Evolutionary conservation across 2,888 invertebrate species (phyloP).

Genomic region (Trichopria drosophilae): DNA sequence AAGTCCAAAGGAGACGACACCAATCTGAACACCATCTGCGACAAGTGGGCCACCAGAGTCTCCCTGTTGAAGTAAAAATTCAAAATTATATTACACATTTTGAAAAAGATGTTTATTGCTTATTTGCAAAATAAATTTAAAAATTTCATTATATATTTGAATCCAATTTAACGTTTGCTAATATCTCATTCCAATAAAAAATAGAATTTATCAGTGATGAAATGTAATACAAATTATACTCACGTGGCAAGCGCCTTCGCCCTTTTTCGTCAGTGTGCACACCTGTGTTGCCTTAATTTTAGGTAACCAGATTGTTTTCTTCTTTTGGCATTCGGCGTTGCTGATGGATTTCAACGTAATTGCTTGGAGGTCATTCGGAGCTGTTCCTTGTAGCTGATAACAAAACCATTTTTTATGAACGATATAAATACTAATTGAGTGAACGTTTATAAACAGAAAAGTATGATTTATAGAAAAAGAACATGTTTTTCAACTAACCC

Average conservation of each 20-base stretch:
- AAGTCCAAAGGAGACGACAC: constrained; percentile 24
- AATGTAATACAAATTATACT: no score
- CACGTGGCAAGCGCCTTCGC: constrained; percentile 52
- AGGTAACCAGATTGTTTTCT: no score
- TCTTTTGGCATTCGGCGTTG: no score
- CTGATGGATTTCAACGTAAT: no score
- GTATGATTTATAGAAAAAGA: not conserved
- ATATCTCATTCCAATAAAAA: not conserved
- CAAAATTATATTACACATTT: not conserved
- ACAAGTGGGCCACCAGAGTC: constrained; percentile 31
- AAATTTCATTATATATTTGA: constrained; percentile 4
- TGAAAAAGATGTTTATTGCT: constrained; percentile 10
- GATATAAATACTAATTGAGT: no score
- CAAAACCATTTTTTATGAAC: no score
- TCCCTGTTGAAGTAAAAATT: constrained; percentile 11
- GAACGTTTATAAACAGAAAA: no score
- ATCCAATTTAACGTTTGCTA: not conserved
- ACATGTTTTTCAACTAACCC: constrained; percentile 30
- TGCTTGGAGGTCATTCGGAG: constrained; percentile 42
- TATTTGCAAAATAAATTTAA: constrained; percentile 16
- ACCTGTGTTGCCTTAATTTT: no score
- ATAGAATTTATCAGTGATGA: not conserved
- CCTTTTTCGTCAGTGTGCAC: constrained; percentile 47
- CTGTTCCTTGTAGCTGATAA: no score
- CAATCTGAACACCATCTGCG: constrained; percentile 24